Base-by-base conservation (phyloP, 2,113 vertebrate species). In the Gallinago media region DNA sequence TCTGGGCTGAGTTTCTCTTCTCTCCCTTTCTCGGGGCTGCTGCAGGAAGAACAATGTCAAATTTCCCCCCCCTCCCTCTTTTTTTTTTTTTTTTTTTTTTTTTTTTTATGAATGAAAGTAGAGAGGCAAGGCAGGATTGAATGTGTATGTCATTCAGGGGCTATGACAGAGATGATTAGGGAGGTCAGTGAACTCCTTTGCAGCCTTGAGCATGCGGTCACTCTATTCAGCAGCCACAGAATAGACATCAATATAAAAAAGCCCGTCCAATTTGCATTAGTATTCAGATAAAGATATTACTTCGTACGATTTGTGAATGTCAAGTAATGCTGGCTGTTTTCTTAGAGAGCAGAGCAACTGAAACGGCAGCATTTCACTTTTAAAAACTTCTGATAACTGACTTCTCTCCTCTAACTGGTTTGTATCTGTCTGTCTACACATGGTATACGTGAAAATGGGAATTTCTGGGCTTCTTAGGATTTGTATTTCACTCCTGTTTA, bases 281-380 rank as follows among this genome's bases (percentile, higher is more conserved):
- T 97, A 97, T 97, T 96, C 96, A 96, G 94, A 97, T 98, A 97
- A 97, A 97, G 97, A 97, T 97, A 98, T 98, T 97, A 97, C 95
- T 96, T 68, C 9, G 80, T 91, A 97, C 96, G 93, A 95, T 96
- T 88, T 73, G 94, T 96, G 97, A 95, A 97, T 97, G 97, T 97
- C 97, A 97, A 98, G 90, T 97, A 97, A 96, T 0, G 31, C 92
- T 90, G 86, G 70, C 81, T 92, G 83, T 63, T 86, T 94, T 84
- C 95, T 95, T 89, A 54, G 81, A 81, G 74, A 94, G 88, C 80
- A 80, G 91, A 68, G 50, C 52, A 21, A 78, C 86, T 81, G 92
- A 89, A 95, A 82, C 22, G 4, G 42, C 72, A 85, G 73, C 11
- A 1, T 85, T 93, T 89, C 8, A 8, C 70, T 92, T 80, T 67